A percentile compares a stretch with the other conserved stretches of the same genome.
Conservation (phyloP, 2,113 vertebrate genomes). For the Regulus satrapa region DNA sequence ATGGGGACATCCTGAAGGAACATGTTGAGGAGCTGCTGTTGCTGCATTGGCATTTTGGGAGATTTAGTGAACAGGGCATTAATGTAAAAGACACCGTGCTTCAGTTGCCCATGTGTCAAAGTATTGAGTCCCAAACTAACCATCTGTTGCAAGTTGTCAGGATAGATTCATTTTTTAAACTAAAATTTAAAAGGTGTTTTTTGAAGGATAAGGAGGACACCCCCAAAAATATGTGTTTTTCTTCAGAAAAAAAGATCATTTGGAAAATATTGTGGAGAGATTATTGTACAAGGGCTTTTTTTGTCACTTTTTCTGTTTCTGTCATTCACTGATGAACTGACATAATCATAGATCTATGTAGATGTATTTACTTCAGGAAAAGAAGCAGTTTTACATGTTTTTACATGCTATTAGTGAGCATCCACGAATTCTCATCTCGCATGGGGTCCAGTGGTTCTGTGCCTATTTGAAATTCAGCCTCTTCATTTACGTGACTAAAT, state of each 20-base stretch:
- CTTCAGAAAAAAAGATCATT: neutral
- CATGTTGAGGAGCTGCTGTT: neutral
- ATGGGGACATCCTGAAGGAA: neutral
- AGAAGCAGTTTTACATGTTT: no score
- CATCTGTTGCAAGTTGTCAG: neutral
- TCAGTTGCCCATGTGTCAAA: neutral
- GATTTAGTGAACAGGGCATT: neutral
- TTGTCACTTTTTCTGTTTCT: neutral
- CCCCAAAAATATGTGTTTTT: neutral
- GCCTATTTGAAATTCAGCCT: slow-evolving; percentile 35
- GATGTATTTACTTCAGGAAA: neutral
- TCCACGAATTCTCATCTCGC: neutral
- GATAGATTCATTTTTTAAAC: neutral
- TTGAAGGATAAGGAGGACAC: neutral
- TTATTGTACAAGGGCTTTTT: neutral
- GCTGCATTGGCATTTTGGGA: neutral
- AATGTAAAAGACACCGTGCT: neutral
- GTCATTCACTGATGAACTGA: neutral
- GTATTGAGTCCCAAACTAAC: neutral
- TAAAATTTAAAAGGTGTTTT: neutral
- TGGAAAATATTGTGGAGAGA: neutral
- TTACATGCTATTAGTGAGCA: neutral
- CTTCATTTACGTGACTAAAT: slow-evolving; percentile 36
- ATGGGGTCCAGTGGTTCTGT: neutral
- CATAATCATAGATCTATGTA: neutral